Evolutionary conservation across 2,797 vertebrate species (phyloP).

Genomic region (Alca torda): DNA sequence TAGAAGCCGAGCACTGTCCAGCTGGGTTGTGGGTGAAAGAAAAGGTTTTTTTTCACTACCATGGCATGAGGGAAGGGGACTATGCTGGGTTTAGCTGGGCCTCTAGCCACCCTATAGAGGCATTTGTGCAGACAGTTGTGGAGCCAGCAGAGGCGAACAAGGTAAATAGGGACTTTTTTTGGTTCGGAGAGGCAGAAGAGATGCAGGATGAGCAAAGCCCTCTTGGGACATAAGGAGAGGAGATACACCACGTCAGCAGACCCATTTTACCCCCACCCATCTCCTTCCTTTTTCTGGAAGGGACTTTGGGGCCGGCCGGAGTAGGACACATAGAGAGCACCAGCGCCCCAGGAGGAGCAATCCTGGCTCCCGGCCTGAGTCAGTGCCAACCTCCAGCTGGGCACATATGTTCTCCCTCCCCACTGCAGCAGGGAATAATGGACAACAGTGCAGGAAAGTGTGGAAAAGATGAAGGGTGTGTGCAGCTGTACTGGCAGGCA

Average conservation of each 20-base stretch:
- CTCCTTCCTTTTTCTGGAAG: not conserved
- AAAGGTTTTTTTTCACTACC: not conserved
- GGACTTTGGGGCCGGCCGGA: accelerated
- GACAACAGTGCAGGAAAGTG: not conserved
- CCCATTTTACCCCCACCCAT: not conserved
- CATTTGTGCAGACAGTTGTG: not conserved
- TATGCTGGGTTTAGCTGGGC: not conserved
- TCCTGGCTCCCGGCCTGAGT: not conserved
- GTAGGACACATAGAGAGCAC: not conserved
- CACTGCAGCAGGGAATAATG: not conserved
- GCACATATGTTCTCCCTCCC: not conserved
- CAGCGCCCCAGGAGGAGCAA: not conserved
- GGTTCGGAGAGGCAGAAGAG: not conserved
- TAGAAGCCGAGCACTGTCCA: not conserved
- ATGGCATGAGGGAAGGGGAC: not conserved
- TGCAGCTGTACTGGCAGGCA: accelerated
- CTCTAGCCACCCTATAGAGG: not conserved
- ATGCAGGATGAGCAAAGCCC: not conserved
- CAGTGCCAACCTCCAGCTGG: not conserved
- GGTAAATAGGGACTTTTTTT: not conserved
- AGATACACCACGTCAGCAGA: not conserved
- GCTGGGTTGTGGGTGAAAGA: accelerated
- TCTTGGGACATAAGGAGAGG: not conserved
- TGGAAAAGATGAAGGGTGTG: not conserved
- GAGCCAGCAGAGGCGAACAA: not conserved